Evolutionary conservation across 2,797 vertebrate genomes (phyloP), one percentile per base, ranked within the genome.

Genomic region (Rhincodon typus): DNA sequence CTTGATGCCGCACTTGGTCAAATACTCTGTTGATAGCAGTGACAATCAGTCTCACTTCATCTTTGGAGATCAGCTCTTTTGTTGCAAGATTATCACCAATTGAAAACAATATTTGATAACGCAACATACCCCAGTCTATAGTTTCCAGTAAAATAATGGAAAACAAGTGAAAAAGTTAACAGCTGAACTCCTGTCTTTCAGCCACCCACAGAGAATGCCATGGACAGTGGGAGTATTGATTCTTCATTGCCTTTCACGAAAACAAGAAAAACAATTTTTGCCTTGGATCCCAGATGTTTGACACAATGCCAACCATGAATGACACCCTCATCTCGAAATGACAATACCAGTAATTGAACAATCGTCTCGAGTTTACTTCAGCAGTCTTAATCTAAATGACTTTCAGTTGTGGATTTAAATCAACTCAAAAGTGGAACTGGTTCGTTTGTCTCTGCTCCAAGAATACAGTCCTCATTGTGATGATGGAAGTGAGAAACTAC

Each of bases 391-490:
- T 21, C n/a, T 42, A 7, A 93, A 93, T 67, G 62, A 34, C 19
- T 93, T 93, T 67, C 90, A 93, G 90, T 57, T 93, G 90, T 38
- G n/a, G 88, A 67, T 6, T 23, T 38, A 62, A 67, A 93, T 93
- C 90, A 38, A 91, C 30, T 91, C 88, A 23, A 66, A 93, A 93
- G 10, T 93, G 27, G 27, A 62, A 27, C 87, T 34, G 50, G 50
- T 57, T 13, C 50, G 25, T 88, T 88, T 88, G 87, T n/a, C 87
- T 34, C 7, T 7, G 62, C 6, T n/a, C 90, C 90, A 93, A 38
- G 17, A 34, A 38, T 67, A 34, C 90, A 66, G 21, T 93, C 34
- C 17, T 23, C 62, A 0, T 91, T 62, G 21, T 19, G 30, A 77
- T 13, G 15, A 34, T 93, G n/a, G 90, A 23, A 67, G 90, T 10